Evolutionary conservation across 64 coral and sea anemone species (phyloP), one percentile per base, ranked within the genome.

Genomic region (Actinia tenebrosa): DNA sequence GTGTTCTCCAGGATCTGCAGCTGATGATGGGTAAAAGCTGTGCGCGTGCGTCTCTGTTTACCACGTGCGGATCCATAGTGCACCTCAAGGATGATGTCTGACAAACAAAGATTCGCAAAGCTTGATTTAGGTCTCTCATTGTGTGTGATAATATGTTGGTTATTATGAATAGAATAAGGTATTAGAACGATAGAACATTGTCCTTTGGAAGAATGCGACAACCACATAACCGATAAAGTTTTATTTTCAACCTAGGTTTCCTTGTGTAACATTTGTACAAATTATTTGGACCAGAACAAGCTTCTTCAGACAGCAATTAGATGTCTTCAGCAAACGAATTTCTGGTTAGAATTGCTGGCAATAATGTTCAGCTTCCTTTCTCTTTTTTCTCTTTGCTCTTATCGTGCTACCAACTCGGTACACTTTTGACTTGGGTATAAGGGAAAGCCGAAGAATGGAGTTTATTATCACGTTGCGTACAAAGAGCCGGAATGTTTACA

Each of bases 11-110:
- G 69, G 56, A 96, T 89, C 42, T 93, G 91, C 53, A 96, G 88
- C 60, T 96, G 94, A 44, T 96, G 91, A 37, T 93, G 94, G 44
- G 94, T 96, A 60, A 96, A 96, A 2, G 94, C 94, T 18, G 94
- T 96, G 60, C 94, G 84, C 46, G 94, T 93, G 3, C 94, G 85
- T 23, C 94, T 91, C 42, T 96, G 94, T 55, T 96, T 96, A 1
- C 94, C 94, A 87, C 94, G 83, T 53, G 84, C 87, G 27, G 90
- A 82, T 19, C 91, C 89, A 88, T 93, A 93, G 83, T 93, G 91
- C 52, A 96, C 91, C 53, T 96, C 94, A 53, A 96, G 85, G 61
- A 96, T 96, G 60, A 96, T 96, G 84, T 96, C 94, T 96, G 43
- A 63, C 46, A 87, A 55, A 63, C 45, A 91, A 81, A 81, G 79